phyloP scores from a whole-genome alignment of 2,113 vertebrate genomes.

The Neogobius melanostomus region DNA sequence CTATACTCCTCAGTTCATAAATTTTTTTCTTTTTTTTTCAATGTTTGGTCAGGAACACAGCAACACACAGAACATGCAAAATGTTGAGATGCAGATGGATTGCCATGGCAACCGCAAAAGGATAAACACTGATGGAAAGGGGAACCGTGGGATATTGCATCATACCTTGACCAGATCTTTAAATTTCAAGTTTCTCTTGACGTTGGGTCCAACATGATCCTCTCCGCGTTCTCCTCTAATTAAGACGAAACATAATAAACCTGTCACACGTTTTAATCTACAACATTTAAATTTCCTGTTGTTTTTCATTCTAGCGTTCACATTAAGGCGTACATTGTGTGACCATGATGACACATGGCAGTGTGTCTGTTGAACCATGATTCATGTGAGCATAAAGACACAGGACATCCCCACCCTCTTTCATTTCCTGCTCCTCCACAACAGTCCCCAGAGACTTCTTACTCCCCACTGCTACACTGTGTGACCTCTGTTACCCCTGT shows the following conservation, averaged over 20 bases:
- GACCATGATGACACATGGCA: conserved; percentile 7
- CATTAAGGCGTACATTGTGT: background rate
- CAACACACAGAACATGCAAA: background rate
- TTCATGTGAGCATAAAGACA: conserved; percentile 31
- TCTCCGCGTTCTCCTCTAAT: conserved; percentile 95
- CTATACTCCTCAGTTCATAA: too few species aligned
- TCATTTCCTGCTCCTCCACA: conserved; percentile 59
- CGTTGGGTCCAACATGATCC: conserved; percentile 90
- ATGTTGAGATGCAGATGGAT: background rate
- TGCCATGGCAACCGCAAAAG: background rate
- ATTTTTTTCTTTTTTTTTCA: too few species aligned
- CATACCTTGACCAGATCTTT: conserved; percentile 93
- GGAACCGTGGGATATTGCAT: background rate
- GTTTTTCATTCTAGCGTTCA: background rate
- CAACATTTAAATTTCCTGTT: background rate
- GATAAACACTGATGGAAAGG: background rate
- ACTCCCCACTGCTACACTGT: conserved; percentile 3
- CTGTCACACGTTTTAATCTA: background rate
- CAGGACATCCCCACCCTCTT: conserved; percentile 41
- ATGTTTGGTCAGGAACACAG: background rate
- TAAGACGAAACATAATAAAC: conserved; percentile 1
- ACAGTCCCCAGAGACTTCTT: conserved; percentile 17
- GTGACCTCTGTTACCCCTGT: conserved; percentile 8
- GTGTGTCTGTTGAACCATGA: conserved; percentile 16
- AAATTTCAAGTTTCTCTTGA: conserved; percentile 91